Base-by-base conservation (phyloP, 2,113 vertebrate genomes). In the Entelurus aequoreus region DNA sequence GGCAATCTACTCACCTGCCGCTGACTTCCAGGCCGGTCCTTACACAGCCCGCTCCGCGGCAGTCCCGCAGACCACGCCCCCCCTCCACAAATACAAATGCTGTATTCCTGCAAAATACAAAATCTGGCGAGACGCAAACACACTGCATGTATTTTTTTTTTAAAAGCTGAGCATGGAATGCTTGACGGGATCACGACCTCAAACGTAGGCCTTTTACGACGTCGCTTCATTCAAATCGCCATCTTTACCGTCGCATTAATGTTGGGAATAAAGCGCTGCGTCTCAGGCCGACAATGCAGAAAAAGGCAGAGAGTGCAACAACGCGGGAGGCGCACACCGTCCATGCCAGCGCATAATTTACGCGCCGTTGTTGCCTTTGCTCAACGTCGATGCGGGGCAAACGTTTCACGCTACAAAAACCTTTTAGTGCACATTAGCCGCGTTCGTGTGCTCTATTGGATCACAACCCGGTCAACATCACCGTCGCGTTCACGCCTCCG, bases 231-330 rank as follows among this genome's bases (percentile, higher is more conserved):
- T 76, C 66, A 76, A 80, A 82, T 72, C 60, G 28, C 59, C 11
- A 68, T 76, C 63, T 75, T 79, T 69, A 80, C 59, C 49, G 58
- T 56, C 61, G 13, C 71, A 68, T 81, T 79, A 82, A 79, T 48
- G 28, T 49, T 7, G 35, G 0, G 56, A 84, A 84, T 79, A 78
- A 86, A 83, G 47, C 56, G 47, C 68, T 83, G 76, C 72, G 50
- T 86, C 82, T 69, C 14, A 48, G 12, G 54, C 19, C 40, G 49
- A 60, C 58, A 58, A 62, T 68, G 46, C 49, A 44, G 12, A 16
- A n/a, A 61, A 60, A 62, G 53, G 58, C 15, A 58, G 37, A 64
- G 6, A 2, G 35, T 42, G 9, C 11, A 36, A 58, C 11, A 36
- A 58, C 38, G 49, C 15, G 48, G 46, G 13, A 54, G n/a, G 8